phyloP scores from a whole-genome alignment of 2,888 invertebrate species.

The Pseudolycoriella hygida region DNA sequence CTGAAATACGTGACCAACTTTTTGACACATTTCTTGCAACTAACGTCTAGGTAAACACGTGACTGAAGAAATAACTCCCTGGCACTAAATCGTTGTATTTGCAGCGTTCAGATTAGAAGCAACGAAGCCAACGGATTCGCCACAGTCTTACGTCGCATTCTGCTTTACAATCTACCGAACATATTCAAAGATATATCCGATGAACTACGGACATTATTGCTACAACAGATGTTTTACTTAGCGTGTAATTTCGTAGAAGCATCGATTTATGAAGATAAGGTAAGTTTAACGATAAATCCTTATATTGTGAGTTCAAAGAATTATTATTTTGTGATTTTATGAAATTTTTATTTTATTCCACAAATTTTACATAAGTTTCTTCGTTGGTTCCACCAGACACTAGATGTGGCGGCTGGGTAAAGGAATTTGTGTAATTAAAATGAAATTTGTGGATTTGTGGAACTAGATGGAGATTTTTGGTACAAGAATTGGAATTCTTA shows the following conservation, averaged over 20 bases:
- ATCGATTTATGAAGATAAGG: background rate
- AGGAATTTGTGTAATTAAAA: too few relatives aligned
- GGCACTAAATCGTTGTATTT: background rate
- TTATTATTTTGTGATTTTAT: too few relatives aligned
- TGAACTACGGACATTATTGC: conserved; percentile 34
- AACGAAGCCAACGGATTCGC: conserved; percentile 51
- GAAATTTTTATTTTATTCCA: too few relatives aligned
- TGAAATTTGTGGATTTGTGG: too few relatives aligned
- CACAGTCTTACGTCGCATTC: conserved; percentile 43
- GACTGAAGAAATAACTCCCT: background rate
- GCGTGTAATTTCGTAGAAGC: conserved; percentile 31
- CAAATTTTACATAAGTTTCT: too few relatives aligned
- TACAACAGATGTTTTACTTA: conserved; percentile 40
- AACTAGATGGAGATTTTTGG: too few relatives aligned
- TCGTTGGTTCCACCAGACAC: too few relatives aligned
- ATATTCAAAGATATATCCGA: conserved; percentile 28
- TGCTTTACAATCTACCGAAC: conserved; percentile 35
- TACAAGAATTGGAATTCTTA: too few relatives aligned
- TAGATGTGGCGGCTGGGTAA: too few relatives aligned
- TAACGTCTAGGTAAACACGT: conserved; percentile 37
- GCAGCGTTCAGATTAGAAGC: conserved; percentile 34
- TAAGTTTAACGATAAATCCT: too few relatives aligned
- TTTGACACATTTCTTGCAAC: conserved; percentile 39
- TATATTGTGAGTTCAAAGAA: too few relatives aligned
- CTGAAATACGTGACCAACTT: conserved; percentile 39